These are phyloP conservation scores for Dryoscopus gambensis DNA, from an alignment of 2,113 vertebrate species.

Conservation along the genomic window DNA sequence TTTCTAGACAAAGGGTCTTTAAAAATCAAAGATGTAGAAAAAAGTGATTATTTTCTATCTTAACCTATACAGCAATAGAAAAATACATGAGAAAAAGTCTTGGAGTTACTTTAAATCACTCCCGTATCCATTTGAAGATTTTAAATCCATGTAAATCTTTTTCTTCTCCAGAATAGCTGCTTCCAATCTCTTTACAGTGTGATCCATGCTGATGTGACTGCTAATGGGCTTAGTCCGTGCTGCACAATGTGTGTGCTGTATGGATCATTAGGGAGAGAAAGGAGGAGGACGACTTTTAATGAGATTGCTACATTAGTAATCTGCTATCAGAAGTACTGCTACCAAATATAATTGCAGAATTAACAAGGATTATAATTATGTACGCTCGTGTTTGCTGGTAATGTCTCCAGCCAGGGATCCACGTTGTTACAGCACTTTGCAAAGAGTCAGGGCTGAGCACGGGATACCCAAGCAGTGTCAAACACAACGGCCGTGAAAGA, in stretches of 20 bases:
- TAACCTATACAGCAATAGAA: background rate
- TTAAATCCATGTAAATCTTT: constrained; percentile 5
- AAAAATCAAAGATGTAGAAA: background rate
- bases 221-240: constrained; percentile 23
- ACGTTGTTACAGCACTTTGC: background rate
- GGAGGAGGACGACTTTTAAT: constrained; percentile 22
- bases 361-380: constrained; percentile 25
- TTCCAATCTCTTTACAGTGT: background rate
- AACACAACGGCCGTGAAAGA: background rate
- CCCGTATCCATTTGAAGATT: background rate
- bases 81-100: background rate
- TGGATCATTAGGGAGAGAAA: constrained; percentile 25
- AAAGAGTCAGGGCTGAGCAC: background rate
- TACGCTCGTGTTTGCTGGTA: background rate
- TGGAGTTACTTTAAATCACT: background rate
- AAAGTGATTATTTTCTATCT: background rate
- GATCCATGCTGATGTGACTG: constrained; percentile 1
- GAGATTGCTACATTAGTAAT: constrained; percentile 8
- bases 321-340: constrained; percentile 14
- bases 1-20: background rate
- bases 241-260: background rate
- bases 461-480: background rate
- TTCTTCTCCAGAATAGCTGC: background rate
- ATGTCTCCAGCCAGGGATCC: background rate
- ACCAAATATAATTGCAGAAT: constrained; percentile 9